These are phyloP conservation scores for Drosophila cognata DNA, from an alignment of 2,888 invertebrate species.

Conservation along the genomic window DNA sequence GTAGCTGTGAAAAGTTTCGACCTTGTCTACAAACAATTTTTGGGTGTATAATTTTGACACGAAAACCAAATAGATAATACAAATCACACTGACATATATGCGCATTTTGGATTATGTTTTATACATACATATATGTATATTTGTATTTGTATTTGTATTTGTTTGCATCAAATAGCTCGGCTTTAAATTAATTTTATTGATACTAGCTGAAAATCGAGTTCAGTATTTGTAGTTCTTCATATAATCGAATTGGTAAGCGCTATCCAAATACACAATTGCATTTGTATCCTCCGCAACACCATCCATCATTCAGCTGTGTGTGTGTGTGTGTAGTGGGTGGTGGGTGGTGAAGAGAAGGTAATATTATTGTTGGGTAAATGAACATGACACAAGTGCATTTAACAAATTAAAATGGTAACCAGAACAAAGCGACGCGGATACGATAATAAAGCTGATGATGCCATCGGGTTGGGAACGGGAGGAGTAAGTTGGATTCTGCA, in stretches of 20 bases:
- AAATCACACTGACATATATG: not conserved
- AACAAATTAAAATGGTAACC: conserved; percentile 77
- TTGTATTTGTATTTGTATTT: not conserved
- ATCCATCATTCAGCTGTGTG: not conserved
- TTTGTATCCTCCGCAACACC: not conserved
- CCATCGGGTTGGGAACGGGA: not conserved
- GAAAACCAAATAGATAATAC: not conserved
- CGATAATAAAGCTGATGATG: conserved; percentile 68
- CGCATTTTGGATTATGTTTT: not conserved
- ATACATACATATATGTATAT: not conserved
- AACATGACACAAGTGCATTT: conserved; percentile 72
- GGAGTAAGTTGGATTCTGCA: conserved; percentile 5
- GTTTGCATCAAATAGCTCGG: not conserved
- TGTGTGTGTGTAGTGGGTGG: not conserved
- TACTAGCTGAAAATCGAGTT: not conserved
- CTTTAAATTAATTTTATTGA: not conserved
- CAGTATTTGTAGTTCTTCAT: not conserved
- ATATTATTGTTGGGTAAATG: conserved; percentile 45
- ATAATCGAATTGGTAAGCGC: conserved; percentile 2
- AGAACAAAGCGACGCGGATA: conserved; percentile 47
- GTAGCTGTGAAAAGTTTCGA: not conserved
- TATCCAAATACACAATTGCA: not conserved
- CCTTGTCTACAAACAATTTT: not conserved
- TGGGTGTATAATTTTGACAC: not conserved
- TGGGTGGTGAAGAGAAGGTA: not conserved